A percentile compares a stretch with the other conserved stretches of the same genome.
phyloP scores from a whole-genome alignment of 1,140 invertebrate genomes.

The Eriosoma lanigerum region DNA sequence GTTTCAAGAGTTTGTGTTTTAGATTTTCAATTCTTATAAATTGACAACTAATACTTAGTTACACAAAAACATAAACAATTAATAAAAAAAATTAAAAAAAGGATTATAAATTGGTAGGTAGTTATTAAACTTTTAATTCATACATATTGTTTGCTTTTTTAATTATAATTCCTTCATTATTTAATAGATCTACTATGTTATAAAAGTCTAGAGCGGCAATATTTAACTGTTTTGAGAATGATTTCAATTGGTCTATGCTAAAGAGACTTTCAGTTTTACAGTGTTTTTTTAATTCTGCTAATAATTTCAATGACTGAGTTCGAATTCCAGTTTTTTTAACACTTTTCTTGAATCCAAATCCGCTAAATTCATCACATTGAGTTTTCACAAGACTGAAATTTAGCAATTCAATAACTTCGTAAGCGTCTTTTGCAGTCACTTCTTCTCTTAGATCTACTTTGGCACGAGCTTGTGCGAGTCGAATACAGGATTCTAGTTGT shows the following conservation, averaged over 20 bases:
- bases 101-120: neutral
- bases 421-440: conserved; percentile 77
- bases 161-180: conserved; percentile 81
- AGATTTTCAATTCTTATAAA: no score
- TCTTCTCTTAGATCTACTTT: conserved; percentile 79
- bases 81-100: neutral
- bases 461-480: conserved; percentile 84
- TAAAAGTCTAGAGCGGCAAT: conserved; percentile 66
- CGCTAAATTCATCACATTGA: conserved; percentile 70
- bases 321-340: conserved; percentile 73
- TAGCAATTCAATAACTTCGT: conserved; percentile 83
- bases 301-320: conserved; percentile 68
- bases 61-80: neutral
- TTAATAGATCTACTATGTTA: conserved; percentile 73
- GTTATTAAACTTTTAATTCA: conserved; percentile 60
- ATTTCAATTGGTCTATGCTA: conserved; percentile 73
- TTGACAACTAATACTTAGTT: neutral
- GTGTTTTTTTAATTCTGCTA: conserved; percentile 58
- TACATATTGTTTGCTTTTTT: conserved; percentile 81
- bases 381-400: conserved; percentile 78
- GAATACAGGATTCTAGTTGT: conserved; percentile 84
- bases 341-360: conserved; percentile 68
- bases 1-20: no score
- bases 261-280: conserved; percentile 71
- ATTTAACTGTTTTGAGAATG: conserved; percentile 67